Evolutionary conservation across 2,888 invertebrate genomes (phyloP).

Genomic region (Monopis laevigella): DNA sequence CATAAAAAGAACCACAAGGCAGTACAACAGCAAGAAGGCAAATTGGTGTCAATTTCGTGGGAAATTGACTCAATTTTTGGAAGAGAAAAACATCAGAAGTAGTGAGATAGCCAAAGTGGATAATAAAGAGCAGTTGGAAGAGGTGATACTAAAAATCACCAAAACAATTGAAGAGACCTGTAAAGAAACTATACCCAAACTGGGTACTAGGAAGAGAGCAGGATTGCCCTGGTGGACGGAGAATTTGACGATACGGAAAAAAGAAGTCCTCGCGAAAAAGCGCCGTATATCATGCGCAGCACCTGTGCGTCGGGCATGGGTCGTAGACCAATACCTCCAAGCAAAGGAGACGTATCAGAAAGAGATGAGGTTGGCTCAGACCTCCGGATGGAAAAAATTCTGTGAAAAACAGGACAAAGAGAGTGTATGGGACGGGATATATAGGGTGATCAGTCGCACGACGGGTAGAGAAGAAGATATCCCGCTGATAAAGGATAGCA

Average conservation of each 20-base stretch:
- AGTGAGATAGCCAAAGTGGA: too few species aligned
- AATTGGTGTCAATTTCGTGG: too few species aligned
- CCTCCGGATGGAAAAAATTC: constrained; percentile 19
- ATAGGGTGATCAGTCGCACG: constrained; percentile 14
- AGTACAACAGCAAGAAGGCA: too few species aligned
- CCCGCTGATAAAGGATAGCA: constrained; percentile 8
- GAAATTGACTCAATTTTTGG: too few species aligned
- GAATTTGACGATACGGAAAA: constrained; percentile 9
- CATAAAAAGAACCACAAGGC: too few species aligned
- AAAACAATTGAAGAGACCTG: too few species aligned
- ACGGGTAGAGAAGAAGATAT: constrained; percentile 12
- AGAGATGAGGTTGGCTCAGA: constrained; percentile 13
- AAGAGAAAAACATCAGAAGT: too few species aligned
- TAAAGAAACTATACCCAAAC: too few species aligned
- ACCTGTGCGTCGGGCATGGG: constrained; percentile 1
- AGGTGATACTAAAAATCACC: too few species aligned
- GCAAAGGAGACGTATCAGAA: constrained; percentile 17
- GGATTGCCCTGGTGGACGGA: constrained; percentile 10
- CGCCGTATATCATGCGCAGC: constrained; percentile 1
- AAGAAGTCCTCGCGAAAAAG: not conserved
- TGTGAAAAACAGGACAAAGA: constrained; percentile 20
- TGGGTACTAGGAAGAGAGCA: constrained; percentile 6
- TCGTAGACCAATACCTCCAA: constrained; percentile 17
- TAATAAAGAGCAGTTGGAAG: too few species aligned
- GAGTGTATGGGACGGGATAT: constrained; percentile 17